Evolutionary conservation across 53 echinoderm and acorn worm genomes (phyloP).

Genomic region (Paracentrotus lividus): DNA sequence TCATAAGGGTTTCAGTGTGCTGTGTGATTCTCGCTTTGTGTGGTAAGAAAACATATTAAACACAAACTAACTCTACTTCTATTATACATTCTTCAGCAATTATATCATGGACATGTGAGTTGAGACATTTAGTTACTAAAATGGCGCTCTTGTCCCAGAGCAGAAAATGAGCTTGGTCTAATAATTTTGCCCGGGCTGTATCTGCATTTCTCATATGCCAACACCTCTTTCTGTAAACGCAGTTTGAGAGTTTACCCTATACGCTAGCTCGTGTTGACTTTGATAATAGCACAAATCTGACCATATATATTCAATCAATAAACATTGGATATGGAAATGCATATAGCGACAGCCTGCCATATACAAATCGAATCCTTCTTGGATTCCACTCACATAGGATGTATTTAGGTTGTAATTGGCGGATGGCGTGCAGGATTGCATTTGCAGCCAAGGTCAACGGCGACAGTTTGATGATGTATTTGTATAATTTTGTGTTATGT

Average conservation of each 20-base stretch:
- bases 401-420: neutral
- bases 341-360: neutral
- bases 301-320: constrained; percentile 30
- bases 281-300: neutral
- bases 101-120: no score
- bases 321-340: neutral
- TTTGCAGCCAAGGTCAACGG: neutral
- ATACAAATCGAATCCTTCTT: neutral
- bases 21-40: no score
- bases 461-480: neutral
- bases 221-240: neutral
- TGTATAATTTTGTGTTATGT: neutral
- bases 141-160: no score
- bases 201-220: neutral
- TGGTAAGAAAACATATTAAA: no score
- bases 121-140: no score
- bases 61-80: no score
- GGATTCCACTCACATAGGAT: neutral
- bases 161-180: no score
- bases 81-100: no score
- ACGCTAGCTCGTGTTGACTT: neutral
- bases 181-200: no score
- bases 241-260: neutral
- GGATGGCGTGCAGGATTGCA: neutral
- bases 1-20: no score